phyloP scores from a whole-genome alignment of 2,797 vertebrate species.

The Buceros bicornis region DNA sequence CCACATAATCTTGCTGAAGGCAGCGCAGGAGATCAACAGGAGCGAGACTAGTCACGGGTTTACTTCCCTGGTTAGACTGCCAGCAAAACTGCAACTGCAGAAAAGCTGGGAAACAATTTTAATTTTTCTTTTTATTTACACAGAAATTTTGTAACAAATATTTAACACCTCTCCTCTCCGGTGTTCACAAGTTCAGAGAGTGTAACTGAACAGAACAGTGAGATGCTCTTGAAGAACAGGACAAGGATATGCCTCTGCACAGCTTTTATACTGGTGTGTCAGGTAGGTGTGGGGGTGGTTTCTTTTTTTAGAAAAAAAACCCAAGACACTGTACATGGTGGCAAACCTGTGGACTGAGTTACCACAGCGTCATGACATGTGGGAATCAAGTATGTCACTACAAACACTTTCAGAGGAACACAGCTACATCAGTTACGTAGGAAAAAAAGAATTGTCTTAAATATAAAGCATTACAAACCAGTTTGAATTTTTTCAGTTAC shows the following conservation, averaged over 20 bases:
- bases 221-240: neutral
- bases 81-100: neutral
- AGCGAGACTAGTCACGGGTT: neutral
- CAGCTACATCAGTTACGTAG: accelerated
- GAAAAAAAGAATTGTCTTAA: neutral
- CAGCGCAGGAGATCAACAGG: neutral
- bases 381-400: neutral
- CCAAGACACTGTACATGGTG: neutral
- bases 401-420: neutral
- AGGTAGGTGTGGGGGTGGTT: accelerated
- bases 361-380: neutral
- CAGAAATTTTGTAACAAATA: neutral
- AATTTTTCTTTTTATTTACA: neutral
- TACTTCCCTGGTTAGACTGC: accelerated
- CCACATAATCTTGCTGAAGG: neutral
- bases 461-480: neutral
- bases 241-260: too few relatives aligned
- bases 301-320: too few relatives aligned
- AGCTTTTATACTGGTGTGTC: neutral
- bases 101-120: neutral
- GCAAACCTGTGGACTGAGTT: neutral
- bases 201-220: accelerated
- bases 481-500: neutral
- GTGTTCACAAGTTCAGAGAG: accelerated
- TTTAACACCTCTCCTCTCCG: neutral